Evolutionary conservation across 2,797 vertebrate genomes (phyloP), one percentile per base, ranked within the genome.

Genomic region (Chromobotia macracanthus): DNA sequence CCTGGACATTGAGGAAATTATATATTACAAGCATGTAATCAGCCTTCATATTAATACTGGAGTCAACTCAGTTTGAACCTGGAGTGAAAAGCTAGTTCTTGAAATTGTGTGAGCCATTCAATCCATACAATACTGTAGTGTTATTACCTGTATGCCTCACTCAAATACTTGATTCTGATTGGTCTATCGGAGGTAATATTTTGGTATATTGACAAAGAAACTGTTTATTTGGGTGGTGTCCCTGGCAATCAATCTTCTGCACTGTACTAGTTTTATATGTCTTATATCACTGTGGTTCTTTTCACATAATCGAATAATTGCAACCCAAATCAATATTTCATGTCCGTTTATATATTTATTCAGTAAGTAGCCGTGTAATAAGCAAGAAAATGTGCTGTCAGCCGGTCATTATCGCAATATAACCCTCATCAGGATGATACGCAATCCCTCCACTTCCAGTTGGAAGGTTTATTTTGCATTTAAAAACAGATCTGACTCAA

Each of bases 1-100:
- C 11, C 2, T 50, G 25, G 58, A 50, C 50, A 19, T 73, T 41
- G 72, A 63, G 72, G 15, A 35, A 44, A 31, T 16, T 63, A 50
- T 74, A 50, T 51, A 51, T 16, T 63, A 50, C 58, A 74, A 7
- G 46, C 25, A n/a, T 61, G 18, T 63, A 63, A 73, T 66, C 31
- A n/a, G 61, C 31, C 41, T 65, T 53, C 63, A 53, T 53, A 41
- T 66, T 75, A 48, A 63, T 19, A 73, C 23, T 19, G 71, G 41
- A 73, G 56, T 6, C 58, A 6, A 35, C 72, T 74, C 18, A 21
- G 23, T 8, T 61, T 63, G 44, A 63, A 18, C 25, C 15, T 68
- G 48, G 15, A 68, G 21, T 31, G 41, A 73, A 10, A 61, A 16
- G 13, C 15, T 46, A 46, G 70, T 60, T 72, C 6, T 13, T 58